Evolutionary conservation across 2,797 vertebrate species (phyloP).

Genomic region (Muraenolepis orangiensis): DNA sequence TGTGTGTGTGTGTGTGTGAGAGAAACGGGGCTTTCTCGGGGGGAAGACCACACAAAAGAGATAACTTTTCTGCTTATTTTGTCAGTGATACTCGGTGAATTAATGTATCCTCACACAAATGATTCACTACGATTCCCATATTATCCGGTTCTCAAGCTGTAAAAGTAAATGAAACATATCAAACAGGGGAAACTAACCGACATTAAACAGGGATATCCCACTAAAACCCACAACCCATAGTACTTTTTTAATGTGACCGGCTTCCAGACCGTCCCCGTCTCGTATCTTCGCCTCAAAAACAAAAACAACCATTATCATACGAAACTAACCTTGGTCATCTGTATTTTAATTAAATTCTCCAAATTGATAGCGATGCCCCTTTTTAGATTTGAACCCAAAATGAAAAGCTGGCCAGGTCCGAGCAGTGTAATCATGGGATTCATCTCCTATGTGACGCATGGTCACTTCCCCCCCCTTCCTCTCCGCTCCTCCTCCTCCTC

Average conservation of each 20-base stretch:
- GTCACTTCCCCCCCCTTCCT: background rate
- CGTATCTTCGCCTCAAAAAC: slow-evolving; percentile 21
- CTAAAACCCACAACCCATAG: background rate
- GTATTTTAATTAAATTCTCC: slow-evolving; percentile 65
- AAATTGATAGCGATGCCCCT: slow-evolving; percentile 19
- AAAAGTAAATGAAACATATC: background rate
- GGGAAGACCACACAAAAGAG: slow-evolving; percentile 20
- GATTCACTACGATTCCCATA: background rate
- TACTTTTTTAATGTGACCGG: background rate
- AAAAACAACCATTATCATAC: slow-evolving; percentile 30
- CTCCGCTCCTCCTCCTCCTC: slow-evolving; percentile 22
- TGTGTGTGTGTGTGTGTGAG: slow-evolving; percentile 9
- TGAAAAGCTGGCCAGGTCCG: slow-evolving; percentile 51
- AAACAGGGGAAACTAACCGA: too few relatives aligned
- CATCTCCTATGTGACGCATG: slow-evolving; percentile 29
- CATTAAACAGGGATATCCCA: background rate
- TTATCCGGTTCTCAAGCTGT: background rate
- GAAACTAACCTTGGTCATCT: slow-evolving; percentile 37
- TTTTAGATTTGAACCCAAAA: slow-evolving; percentile 52
- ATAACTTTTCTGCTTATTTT: background rate
- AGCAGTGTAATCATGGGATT: slow-evolving; percentile 59
- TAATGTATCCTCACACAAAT: slow-evolving; percentile 9
- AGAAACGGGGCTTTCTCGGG: slow-evolving; percentile 24
- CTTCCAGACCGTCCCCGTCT: slow-evolving; percentile 5
- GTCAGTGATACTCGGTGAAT: slow-evolving; percentile 17